phyloP scores from a whole-genome alignment of 1,140 invertebrate species.

The Kradibia gibbosae region DNA sequence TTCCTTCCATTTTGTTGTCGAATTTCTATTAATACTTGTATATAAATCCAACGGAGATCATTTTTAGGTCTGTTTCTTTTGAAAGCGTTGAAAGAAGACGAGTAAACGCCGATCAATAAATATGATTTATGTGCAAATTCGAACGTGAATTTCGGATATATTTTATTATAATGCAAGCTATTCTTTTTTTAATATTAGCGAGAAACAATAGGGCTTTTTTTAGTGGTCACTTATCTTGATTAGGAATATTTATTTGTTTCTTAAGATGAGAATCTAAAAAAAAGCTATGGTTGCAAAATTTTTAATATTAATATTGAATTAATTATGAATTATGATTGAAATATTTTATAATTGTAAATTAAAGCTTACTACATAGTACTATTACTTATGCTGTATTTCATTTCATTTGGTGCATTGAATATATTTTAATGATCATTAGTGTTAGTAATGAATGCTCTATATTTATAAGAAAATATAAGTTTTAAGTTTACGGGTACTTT shows the following conservation, averaged over 20 bases:
- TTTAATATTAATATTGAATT: too few relatives aligned
- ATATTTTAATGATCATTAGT: constrained; percentile 25
- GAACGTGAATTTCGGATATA: not conserved
- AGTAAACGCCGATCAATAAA: not conserved
- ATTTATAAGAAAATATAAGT: constrained; percentile 24
- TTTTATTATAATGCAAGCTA: not conserved
- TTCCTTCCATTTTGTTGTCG: not conserved
- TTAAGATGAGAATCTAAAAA: too few relatives aligned
- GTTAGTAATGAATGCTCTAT: not conserved
- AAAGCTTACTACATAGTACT: constrained; percentile 2
- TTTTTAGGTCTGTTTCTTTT: too few relatives aligned
- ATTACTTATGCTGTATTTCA: not conserved
- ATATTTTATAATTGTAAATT: constrained; percentile 15
- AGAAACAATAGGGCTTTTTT: not conserved
- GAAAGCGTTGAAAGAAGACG: not conserved
- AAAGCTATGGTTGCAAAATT: too few relatives aligned
- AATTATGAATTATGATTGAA: constrained; percentile 7
- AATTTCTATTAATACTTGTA: not conserved
- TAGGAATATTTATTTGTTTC: constrained; percentile 10
- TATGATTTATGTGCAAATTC: not conserved
- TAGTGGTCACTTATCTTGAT: constrained; percentile 4
- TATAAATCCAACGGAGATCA: not conserved
- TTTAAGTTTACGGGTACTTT: constrained; percentile 19
- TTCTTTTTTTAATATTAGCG: not conserved
- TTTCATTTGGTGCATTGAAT: constrained; percentile 9